phyloP scores from a whole-genome alignment of 2,797 vertebrate genomes.

The Dipus sagitta region DNA sequence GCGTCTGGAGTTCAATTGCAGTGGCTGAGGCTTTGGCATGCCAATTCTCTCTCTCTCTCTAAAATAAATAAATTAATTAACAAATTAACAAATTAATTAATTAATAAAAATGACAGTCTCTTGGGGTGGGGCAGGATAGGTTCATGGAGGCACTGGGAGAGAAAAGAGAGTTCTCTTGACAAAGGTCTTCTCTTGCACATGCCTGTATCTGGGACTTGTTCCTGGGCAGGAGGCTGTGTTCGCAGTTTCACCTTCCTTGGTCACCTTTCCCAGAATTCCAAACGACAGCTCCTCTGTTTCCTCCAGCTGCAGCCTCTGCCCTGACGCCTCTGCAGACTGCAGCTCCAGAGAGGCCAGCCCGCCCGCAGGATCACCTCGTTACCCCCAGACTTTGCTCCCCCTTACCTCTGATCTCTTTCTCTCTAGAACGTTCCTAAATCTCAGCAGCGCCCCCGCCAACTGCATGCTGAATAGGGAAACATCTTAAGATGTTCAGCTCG shows the following conservation, averaged over 20 bases:
- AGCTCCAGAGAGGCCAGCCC: neutral
- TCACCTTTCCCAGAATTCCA: neutral
- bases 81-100: no score
- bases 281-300: neutral
- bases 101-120: neutral
- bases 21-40: no score
- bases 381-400: neutral
- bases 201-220: conserved; percentile 1
- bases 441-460: conserved; percentile 1
- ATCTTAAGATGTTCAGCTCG: conserved; percentile 12
- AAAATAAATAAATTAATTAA: no score
- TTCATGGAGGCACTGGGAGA: conserved; percentile 38
- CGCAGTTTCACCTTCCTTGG: neutral
- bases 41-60: no score
- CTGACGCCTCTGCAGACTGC: neutral
- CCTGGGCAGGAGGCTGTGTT: neutral
- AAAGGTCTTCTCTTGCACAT: conserved; percentile 38
- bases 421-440: neutral
- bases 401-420: conserved; percentile 9
- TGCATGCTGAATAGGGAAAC: neutral
- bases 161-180: conserved; percentile 8
- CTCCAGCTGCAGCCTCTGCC: neutral
- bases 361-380: neutral
- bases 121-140: neutral
- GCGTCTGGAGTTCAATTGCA: no score